Base-by-base conservation (phyloP, 35 echinoderm and acorn worm genomes). In the Apostichopus japonicus region DNA sequence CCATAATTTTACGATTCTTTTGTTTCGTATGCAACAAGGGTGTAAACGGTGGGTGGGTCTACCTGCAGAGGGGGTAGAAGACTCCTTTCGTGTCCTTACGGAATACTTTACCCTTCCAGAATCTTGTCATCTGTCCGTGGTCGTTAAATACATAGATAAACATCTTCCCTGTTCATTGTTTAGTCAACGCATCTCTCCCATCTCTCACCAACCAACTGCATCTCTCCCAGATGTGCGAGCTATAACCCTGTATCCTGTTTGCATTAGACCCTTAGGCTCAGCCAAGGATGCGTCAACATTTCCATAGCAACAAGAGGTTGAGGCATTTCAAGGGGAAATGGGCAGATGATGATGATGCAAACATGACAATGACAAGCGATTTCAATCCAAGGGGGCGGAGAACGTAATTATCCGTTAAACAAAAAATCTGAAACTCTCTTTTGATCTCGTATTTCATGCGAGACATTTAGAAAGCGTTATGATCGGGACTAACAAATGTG, bases 201-300 rank as follows among this genome's bases (percentile, higher is more conserved):
- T 75, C 17, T 61, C 33, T 19, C 19, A 67, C 63, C 33, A 44
- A 4, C 63, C 11, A 67, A 67, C 63, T 75, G 71, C 71, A 75
- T 19, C 71, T 75, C 17, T 19, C 71, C 22, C 22, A 75, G 21
- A 75, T 21, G 17, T 21, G 21, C n/a, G 71, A 21, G 21, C 71
- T 61, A 61, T 61, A 8, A 8, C 57, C 10, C 53, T 24, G 53
- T 57, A 55, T 84, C 81, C 55, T 84, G 56, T 84, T 84, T 84
- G 81, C 81, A 84, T 84, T 84, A 84, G 53, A 84, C 81, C 81
- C 81, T 84, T 84, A 58, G 81, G 81, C 81, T 84, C 61, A 84
- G 54, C 54, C 54, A n/a, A 22, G 55, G 81, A 58, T 84, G 81
- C 81, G 81, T 84, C 81, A 84, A 84, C 54, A 23, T 84, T 57